phyloP scores from a whole-genome alignment of 1,140 invertebrate genomes.

The Palaemon carinicauda region DNA sequence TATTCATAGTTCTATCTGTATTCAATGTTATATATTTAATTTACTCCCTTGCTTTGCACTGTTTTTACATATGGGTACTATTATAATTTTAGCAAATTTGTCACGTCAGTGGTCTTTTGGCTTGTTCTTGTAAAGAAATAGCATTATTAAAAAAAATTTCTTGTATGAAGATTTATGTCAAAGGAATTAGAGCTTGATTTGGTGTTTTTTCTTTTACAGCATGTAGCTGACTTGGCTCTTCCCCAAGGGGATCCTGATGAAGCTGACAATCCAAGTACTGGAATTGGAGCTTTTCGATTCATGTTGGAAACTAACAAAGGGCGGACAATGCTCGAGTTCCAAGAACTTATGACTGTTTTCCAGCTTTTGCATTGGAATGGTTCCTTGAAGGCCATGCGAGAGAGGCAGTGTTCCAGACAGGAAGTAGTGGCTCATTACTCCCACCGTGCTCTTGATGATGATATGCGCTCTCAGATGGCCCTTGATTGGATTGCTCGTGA shows the following conservation, averaged over 20 bases:
- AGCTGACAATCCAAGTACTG: constrained; percentile 75
- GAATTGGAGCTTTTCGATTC: constrained; percentile 92
- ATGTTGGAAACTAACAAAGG: constrained; percentile 94
- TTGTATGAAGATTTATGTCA: background rate
- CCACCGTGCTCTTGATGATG: constrained; percentile 85
- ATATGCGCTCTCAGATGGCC: constrained; percentile 96
- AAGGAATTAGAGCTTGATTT: background rate
- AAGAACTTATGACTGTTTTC: constrained; percentile 96
- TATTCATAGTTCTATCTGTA: too few species aligned
- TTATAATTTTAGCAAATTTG: too few species aligned
- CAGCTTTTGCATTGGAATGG: constrained; percentile 96
- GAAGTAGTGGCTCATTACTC: constrained; percentile 92
- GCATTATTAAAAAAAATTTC: background rate
- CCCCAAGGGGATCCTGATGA: constrained; percentile 68
- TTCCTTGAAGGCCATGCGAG: constrained; percentile 79
- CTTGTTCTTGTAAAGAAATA: too few species aligned
- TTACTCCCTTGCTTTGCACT: too few species aligned
- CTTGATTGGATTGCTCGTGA: constrained; percentile 88
- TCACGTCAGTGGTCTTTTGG: too few species aligned
- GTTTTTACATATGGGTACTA: too few species aligned
- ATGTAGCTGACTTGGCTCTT: constrained; percentile 46
- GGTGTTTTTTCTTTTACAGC: constrained; percentile 9
- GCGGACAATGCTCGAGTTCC: constrained; percentile 94
- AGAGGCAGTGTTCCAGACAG: constrained; percentile 88
- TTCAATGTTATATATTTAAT: too few species aligned